Evolutionary conservation across 1,140 invertebrate species (phyloP).

Genomic region (Zaprionus camerounensis): DNA sequence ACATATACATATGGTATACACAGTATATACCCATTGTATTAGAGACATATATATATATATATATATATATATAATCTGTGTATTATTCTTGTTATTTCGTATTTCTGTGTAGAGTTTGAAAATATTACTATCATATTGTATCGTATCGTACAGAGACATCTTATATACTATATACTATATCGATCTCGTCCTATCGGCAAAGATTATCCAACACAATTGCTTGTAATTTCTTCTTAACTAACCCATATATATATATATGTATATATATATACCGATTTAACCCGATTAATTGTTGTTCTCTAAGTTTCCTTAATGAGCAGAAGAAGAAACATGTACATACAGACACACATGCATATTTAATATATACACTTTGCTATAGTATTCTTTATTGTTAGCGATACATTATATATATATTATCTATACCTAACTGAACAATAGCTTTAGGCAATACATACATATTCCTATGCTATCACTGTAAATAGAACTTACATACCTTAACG

Average conservation of each 20-base stretch:
- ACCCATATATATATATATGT: slow-evolving; percentile 18
- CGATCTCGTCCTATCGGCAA: slow-evolving; percentile 69
- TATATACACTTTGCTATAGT: slow-evolving; percentile 49
- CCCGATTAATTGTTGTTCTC: slow-evolving; percentile 3
- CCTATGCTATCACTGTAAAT: slow-evolving; percentile 11
- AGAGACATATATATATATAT: not conserved
- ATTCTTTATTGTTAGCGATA: slow-evolving; percentile 62
- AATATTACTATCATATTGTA: slow-evolving; percentile 21
- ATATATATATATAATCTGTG: not conserved
- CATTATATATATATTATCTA: not conserved
- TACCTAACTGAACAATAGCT: not conserved
- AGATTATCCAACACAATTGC: slow-evolving; percentile 40
- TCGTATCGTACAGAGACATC: slow-evolving; percentile 11
- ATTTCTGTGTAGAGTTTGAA: slow-evolving; percentile 16
- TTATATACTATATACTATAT: slow-evolving; percentile 52
- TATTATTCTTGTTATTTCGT: slow-evolving; percentile 17
- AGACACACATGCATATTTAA: slow-evolving; percentile 30
- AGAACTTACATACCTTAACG: slow-evolving; percentile 7
- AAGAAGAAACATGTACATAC: slow-evolving; percentile 7
- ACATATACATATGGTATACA: slow-evolving; percentile 12
- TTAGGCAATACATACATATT: not conserved
- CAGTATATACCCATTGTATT: not conserved
- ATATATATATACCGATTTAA: not conserved
- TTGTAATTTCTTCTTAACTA: not conserved
- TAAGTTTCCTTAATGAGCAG: slow-evolving; percentile 4